Evolutionary conservation across 2,113 vertebrate genomes (phyloP), one percentile per base, ranked within the genome.

Genomic region (Struthio camelus): DNA sequence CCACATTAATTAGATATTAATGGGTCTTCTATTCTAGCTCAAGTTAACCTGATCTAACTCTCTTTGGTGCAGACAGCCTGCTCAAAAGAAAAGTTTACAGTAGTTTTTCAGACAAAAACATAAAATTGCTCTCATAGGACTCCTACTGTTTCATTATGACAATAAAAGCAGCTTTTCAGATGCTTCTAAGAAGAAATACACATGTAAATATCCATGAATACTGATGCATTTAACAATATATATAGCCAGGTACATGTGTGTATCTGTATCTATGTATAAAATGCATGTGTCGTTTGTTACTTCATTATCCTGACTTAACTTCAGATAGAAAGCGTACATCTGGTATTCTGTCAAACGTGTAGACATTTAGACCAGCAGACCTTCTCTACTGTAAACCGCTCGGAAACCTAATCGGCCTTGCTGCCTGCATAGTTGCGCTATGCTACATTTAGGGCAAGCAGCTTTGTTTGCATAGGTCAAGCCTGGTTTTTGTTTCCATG

Each of bases 1-100:
- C 69, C 88, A 75, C 87, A 69, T 95, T 90, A 97, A 87, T 95
- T 91, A 91, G 79, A 80, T 96, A 95, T 90, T 93, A 93, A 80
- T 40, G 56, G 72, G 44, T 91, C 64, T 94, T 87, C 87, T 59
- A 58, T 36, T 87, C 80, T 94, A 2, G 34, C 80, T 77, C 59
- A 95, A 88, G 54, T 97, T 90, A 80, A 66, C 94, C 76, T 36
- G 38, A 93, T 93, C 90, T 87, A 91, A 95, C 69, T 95, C 89
- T 94, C 85, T 62, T 50, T 93, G 94, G 89, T 71, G 71, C 85
- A 87, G 81, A 24, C 87, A 89, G 81, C 89, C 89, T 67, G 71
- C 87, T 94, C 82, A 94, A 84, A 94, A 88, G 84, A 93, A 75
- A 56, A 83, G 44, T 93, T 94, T 87, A 94, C 87, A 70, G 86